Base-by-base conservation (phyloP, 2,113 vertebrate genomes). In the Athene cunicularia region DNA sequence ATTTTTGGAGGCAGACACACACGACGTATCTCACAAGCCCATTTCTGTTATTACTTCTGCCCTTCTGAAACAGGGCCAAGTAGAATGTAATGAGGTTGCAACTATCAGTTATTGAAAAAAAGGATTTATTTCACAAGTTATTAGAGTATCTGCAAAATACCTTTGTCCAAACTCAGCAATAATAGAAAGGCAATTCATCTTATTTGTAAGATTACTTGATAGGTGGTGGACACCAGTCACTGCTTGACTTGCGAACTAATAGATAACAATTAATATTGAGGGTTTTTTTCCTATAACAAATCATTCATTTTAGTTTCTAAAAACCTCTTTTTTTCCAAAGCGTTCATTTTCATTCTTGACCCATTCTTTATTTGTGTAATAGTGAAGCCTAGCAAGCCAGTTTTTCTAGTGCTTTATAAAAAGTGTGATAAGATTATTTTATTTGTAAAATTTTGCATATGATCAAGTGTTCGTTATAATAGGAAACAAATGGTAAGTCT, bases 361-460 rank as follows among this genome's bases (percentile, higher is more conserved):
- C 22, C 14, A 4, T 76, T 93, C 83, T 66, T 87, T 63, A 62
- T 96, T 93, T 95, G 58, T 67, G 71, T 76, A 90, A 32, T 5
- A 72, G 14, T 50, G 39, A 86, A 55, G 50, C 47, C 30, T 62
- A 59, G 76, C 53, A 68, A 67, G 9, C 6, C 37, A 32, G 35
- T 37, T 74, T 75, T 79, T 55, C 77, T 72, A 22, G 16, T 8
- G 37, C 62, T 50, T 72, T 63, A 28, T 66, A 84, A 73, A 73
- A 96, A 52, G 27, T 41, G 12, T 47, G 67, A 80, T 96, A 93
- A 94, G 77, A 80, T 86, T 74, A 50, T 68, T 95, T 70, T 71
- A 33, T 94, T 94, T 87, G 73, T 62, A 12, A 63, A 23, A 70
- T 56, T 92, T 93, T 86, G 16, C 37, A n/a, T 84, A 35, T 11